These are phyloP conservation scores for Heterocephalus glaber DNA, from an alignment of 2,113 vertebrate species.

Conservation along the genomic window DNA sequence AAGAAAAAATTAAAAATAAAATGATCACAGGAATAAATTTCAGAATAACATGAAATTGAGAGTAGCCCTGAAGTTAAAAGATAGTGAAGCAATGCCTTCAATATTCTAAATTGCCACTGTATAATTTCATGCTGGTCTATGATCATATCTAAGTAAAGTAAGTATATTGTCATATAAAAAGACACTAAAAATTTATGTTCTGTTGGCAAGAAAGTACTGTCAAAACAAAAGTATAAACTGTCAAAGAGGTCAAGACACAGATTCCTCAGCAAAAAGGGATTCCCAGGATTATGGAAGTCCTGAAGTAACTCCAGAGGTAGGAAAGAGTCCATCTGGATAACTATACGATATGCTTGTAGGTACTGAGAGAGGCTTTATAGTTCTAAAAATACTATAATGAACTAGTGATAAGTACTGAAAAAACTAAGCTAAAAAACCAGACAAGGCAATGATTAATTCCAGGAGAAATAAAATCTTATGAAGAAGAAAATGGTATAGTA, in stretches of 20 bases:
- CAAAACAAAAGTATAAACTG: not conserved
- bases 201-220: not conserved
- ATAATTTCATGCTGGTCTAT: not conserved
- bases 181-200: not conserved
- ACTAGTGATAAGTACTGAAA: conserved; percentile 17
- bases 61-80: not conserved
- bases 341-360: not conserved
- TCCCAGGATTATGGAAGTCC: not conserved
- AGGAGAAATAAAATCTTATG: not conserved
- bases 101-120: not conserved
- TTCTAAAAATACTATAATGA: not conserved
- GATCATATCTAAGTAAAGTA: not conserved
- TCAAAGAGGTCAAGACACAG: not conserved
- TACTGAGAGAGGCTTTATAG: not conserved
- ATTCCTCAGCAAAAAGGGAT: not conserved
- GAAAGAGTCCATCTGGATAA: not conserved
- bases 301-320: not conserved
- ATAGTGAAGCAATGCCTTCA: not conserved
- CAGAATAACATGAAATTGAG: not conserved
- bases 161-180: not conserved
- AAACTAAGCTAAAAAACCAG: conserved; percentile 13
- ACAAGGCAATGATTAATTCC: not conserved
- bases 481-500: not conserved
- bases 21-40: not conserved
- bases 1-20: not conserved